These are phyloP conservation scores for Papio anubis DNA, from an alignment of 2,113 vertebrate genomes.

Conservation along the genomic window DNA sequence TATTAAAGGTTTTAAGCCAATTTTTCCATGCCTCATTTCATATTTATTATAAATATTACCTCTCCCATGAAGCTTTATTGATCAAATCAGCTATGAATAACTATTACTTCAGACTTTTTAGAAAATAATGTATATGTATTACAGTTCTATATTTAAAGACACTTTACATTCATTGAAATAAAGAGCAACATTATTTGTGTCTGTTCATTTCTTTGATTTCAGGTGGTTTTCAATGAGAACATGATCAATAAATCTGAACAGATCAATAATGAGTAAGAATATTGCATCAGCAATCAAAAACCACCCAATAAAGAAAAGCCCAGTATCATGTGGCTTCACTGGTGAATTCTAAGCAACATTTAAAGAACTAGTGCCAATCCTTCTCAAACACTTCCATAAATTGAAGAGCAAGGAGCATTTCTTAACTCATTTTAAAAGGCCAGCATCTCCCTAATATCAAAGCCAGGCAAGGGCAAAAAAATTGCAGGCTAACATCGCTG, in stretches of 20 bases:
- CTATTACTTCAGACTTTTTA: neutral
- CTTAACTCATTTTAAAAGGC: neutral
- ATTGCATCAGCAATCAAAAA: neutral
- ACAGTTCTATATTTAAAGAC: neutral
- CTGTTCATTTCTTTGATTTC: neutral
- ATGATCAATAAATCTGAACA: neutral
- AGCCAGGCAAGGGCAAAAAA: neutral
- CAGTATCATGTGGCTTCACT: too few relatives aligned
- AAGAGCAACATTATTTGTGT: neutral
- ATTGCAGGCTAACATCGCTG: neutral
- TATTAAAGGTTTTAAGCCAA: neutral
- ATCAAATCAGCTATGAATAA: neutral
- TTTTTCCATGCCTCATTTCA: neutral
- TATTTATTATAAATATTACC: neutral
- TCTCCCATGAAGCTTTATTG: neutral
- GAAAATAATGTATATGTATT: neutral
- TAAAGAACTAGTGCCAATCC: neutral
- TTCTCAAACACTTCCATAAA: neutral
- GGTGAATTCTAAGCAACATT: neutral
- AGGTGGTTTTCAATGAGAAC: neutral
- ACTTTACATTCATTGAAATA: neutral
- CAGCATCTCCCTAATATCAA: neutral
- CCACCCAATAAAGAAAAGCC: neutral
- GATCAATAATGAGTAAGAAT: neutral
- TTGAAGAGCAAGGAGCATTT: neutral